phyloP scores from a whole-genome alignment of 1,140 invertebrate species.

The Drosophila pallidifrons region DNA sequence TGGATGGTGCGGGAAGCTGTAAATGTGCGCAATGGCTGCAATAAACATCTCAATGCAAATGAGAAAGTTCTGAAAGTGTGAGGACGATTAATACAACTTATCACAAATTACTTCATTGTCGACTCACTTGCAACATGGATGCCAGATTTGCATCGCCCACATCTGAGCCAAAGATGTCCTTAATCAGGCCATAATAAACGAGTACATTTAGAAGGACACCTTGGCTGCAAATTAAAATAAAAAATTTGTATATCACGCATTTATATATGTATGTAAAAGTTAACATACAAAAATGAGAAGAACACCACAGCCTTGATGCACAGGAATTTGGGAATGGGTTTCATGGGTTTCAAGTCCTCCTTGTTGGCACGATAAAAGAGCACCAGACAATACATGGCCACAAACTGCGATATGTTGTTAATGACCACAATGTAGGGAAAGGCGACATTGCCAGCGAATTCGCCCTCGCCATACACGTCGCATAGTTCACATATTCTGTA shows the following conservation, averaged over 20 bases:
- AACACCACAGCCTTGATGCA: conserved; percentile 99
- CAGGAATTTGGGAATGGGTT: conserved; percentile 97
- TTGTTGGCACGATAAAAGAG: conserved; percentile 96
- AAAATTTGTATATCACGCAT: not conserved
- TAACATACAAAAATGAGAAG: conserved; percentile 98
- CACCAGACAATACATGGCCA: conserved; percentile 98
- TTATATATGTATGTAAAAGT: too few relatives aligned
- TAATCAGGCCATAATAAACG: conserved; percentile 91
- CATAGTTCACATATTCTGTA: conserved; percentile 93
- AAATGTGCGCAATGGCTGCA: conserved; percentile 97
- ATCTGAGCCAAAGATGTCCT: conserved; percentile 87
- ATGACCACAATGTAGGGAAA: conserved; percentile 96
- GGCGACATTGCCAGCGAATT: conserved; percentile 93
- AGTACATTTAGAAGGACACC: conserved; percentile 94
- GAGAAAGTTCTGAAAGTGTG: conserved; percentile 91
- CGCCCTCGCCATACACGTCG: conserved; percentile 95
- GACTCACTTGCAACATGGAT: conserved; percentile 91
- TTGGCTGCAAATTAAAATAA: conserved; percentile 89
- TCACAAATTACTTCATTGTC: not conserved
- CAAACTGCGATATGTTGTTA: conserved; percentile 97
- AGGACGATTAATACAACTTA: conserved; percentile 15
- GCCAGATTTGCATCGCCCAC: conserved; percentile 86
- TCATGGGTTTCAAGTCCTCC: conserved; percentile 94
- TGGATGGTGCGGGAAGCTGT: conserved; percentile 96
- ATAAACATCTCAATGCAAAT: conserved; percentile 99